Evolutionary conservation across 2,113 vertebrate genomes (phyloP).

Genomic region (Thunnus maccoyii): DNA sequence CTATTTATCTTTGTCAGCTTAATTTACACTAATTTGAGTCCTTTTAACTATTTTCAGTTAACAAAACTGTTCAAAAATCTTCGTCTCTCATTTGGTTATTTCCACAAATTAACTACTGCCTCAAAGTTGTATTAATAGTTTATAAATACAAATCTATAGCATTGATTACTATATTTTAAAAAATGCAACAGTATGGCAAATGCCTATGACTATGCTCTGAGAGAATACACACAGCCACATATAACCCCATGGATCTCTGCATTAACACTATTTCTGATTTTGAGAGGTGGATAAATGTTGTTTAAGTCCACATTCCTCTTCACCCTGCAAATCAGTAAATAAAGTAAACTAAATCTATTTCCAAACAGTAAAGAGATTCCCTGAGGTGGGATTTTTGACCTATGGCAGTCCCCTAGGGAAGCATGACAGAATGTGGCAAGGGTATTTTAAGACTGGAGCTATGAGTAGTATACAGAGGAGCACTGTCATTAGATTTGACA

Average conservation of each 20-base stretch:
- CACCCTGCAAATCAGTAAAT: conserved; percentile 17
- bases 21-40: not conserved
- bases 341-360: conserved; percentile 51
- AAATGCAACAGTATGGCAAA: not conserved
- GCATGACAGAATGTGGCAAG: conserved; percentile 61
- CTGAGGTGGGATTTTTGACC: conserved; percentile 53
- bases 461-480: conserved; percentile 51
- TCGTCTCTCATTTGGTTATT: not conserved
- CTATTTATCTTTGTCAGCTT: not conserved
- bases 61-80: not conserved
- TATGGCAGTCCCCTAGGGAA: conserved; percentile 45
- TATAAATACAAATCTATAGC: not conserved
- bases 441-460: conserved; percentile 75
- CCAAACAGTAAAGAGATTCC: conserved; percentile 59
- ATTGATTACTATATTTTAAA: not conserved
- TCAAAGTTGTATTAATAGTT: not conserved
- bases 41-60: not conserved
- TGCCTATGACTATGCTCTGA: not conserved
- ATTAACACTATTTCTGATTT: not conserved
- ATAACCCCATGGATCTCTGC: not conserved
- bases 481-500: conserved; percentile 40
- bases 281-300: not conserved
- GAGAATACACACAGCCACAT: not conserved
- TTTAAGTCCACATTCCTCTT: not conserved
- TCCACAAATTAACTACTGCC: not conserved